Conservation (phyloP, 2,888 invertebrate genomes). For the Sialis fuliginosa region DNA sequence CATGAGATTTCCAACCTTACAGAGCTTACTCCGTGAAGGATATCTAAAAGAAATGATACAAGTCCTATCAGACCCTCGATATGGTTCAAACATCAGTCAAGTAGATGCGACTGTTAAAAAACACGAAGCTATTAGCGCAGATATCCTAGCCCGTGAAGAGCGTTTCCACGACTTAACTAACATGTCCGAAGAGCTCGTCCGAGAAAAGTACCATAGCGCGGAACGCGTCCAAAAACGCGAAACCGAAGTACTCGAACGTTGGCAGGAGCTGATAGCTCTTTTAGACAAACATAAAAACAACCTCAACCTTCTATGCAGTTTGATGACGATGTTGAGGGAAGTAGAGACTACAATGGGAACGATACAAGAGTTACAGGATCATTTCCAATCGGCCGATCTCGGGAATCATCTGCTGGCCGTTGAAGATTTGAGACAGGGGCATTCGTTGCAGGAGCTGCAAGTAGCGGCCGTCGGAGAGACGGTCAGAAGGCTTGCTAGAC, state of each 20-base stretch:
- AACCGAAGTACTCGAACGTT: conserved; percentile 61
- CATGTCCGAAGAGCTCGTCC: conserved; percentile 82
- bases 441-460: conserved; percentile 81
- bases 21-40: conserved; percentile 80
- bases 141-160: conserved; percentile 84
- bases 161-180: conserved; percentile 84
- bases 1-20: conserved; percentile 9
- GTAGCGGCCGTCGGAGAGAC: conserved; percentile 78
- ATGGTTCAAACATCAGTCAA: conserved; percentile 77
- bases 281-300: conserved; percentile 69
- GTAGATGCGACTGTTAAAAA: conserved; percentile 97
- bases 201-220: conserved; percentile 81
- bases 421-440: conserved; percentile 86
- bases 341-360: conserved; percentile 77
- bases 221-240: conserved; percentile 50
- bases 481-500: conserved; percentile 52
- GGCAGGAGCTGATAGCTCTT: conserved; percentile 70
- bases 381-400: conserved; percentile 68
- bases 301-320: conserved; percentile 58
- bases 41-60: conserved; percentile 97
- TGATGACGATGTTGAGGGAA: conserved; percentile 80
- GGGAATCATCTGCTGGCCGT: conserved; percentile 89
- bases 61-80: conserved; percentile 80
- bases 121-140: conserved; percentile 94
- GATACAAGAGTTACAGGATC: conserved; percentile 64